Base-by-base conservation (phyloP, 2,113 vertebrate species). In the Trichomycterus rosablanca region DNA sequence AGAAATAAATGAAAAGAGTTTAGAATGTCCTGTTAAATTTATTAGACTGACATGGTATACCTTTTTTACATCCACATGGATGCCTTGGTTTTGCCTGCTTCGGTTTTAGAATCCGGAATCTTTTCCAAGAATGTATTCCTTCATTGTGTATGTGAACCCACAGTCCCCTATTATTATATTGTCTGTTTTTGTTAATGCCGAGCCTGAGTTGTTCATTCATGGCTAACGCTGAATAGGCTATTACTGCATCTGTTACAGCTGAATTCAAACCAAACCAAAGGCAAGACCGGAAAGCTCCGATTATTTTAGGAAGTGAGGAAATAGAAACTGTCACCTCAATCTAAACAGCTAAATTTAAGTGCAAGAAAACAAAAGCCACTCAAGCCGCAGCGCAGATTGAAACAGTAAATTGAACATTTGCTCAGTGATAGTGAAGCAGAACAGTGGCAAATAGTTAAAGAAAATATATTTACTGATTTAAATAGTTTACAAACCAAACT, bases 281-380 rank as follows among this genome's bases (percentile, higher is more conserved):
- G 32, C 45, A 49, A 20, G 15, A 51, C 34, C 10, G 46, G 59
- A 61, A 61, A 40, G 30, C 34, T 16, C 8, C n/a, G 22, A 28
- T 46, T 50, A 19, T 40, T 50, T 50, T 9, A 20, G 22, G 22
- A 61, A 50, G 59, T 19, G 15, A 61, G 46, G 23, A 61, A 61
- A 51, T 50, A 51, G 59, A 61, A 51, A 34, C 34, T 37, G 45
- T 49, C 59, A 24, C 56, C 18, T 35, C 57, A 20, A 35, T 35
- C 43, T 35, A 20, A 23, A 35, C 43, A 20, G 57, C 19, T 18
- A 40, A 26, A 56, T 26, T 19, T 56, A 56, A 56, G 39, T 5
- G 35, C 15, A 26, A 48, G 28, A 20, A 46, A 9, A 28, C 7
- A 24, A 26, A 35, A 8, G 15, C 22, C 5, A n/a, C n/a, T n/a